Evolutionary conservation across 2,888 invertebrate genomes (phyloP), one percentile per base, ranked within the genome.

Genomic region (Agrochola lychnidis): DNA sequence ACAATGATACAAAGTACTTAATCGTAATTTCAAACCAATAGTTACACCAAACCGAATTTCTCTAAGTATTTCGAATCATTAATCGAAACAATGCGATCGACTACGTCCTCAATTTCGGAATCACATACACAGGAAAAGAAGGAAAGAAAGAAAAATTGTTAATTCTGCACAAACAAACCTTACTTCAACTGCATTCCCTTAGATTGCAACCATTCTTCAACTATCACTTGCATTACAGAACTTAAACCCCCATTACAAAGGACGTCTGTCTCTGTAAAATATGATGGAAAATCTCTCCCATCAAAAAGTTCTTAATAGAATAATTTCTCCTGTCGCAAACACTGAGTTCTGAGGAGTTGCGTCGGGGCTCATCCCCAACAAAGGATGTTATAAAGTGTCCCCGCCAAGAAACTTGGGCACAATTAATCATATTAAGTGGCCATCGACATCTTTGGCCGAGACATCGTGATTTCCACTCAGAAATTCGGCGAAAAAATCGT

Each of bases 381-480:
- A 91, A 89, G 90, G 89, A 87, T 89, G 88, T 87, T 88, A 87
- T 90, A 90, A 89, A 90, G 88, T 90, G 89, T 88, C 87, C 71
- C 76, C 45, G 78, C 76, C 85, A 87, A 85, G 81, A 85, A 87
- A 87, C 86, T 89, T 84, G 79, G 84, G 79, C 69, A 88, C 91
- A 89, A 90, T 90, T 90, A 90, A 90, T 90, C 91, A 90, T 86
- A 87, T 89, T 88, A 90, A 90, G 90, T 90, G 89, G 87, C 89
- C 87, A 90, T 90, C 87, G 89, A 90, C 89, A 87, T 88, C 84
- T 85, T 87, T 86, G 84, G 69, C 69, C 70, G 64, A 79, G 85
- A 86, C 85, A 83, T 78, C 82, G 83, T 84, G 88, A 89, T 89
- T 86, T 73, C 79, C 89, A 89, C 89, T 88, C 71, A 79, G 79